Conservation (phyloP, 2,113 vertebrate species). For the Circaetus cinerascens region DNA sequence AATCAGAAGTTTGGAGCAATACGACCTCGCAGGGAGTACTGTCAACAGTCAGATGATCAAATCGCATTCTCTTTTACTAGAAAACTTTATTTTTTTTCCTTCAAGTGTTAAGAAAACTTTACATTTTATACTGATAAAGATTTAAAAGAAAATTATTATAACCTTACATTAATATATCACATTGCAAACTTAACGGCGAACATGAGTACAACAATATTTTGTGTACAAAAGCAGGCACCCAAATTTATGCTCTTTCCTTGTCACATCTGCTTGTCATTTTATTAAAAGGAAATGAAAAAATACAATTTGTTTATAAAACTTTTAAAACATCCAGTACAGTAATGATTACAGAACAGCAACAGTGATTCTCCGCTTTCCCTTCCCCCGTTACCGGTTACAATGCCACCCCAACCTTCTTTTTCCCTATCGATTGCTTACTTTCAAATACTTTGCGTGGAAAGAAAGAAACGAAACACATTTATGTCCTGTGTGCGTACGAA, state of each 20-base stretch:
- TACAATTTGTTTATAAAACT: constrained; percentile 7
- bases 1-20: not conserved
- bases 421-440: not conserved
- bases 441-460: not conserved
- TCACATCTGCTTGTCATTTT: not conserved
- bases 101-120: constrained; percentile 32
- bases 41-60: not conserved
- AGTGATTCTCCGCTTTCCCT: not conserved
- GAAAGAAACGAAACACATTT: not conserved
- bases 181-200: not conserved
- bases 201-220: not conserved
- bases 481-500: not conserved
- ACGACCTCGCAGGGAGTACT: rapidly evolving
- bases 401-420: not conserved
- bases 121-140: constrained; percentile 2
- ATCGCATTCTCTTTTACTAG: not conserved
- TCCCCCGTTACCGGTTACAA: not conserved
- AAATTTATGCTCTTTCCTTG: not conserved
- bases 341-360: constrained; percentile 21
- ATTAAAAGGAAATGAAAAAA: constrained; percentile 19
- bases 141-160: not conserved
- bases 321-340: not conserved
- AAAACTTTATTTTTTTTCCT: constrained; percentile 59
- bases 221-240: not conserved
- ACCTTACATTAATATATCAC: not conserved